A percentile compares a stretch with the other conserved stretches of the same genome.
Evolutionary conservation across 2,113 vertebrate genomes (phyloP).

Genomic region (Sapayoa aenigma): DNA sequence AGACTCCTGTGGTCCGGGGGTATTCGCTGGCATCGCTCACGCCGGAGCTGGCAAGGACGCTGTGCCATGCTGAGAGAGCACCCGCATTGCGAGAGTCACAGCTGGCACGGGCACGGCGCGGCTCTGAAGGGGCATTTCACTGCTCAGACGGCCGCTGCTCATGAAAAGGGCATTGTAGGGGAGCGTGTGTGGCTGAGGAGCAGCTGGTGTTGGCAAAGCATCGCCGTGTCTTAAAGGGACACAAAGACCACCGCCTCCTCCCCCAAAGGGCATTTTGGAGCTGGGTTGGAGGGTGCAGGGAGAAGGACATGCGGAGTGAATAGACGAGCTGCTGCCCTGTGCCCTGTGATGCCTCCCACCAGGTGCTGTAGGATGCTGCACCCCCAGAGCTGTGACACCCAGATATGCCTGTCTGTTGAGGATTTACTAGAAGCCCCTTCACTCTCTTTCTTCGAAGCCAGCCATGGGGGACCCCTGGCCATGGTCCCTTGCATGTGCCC

Average conservation of each 20-base stretch:
- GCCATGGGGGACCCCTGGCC: neutral
- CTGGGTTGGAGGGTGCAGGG: fast-evolving
- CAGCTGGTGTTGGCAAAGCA: constrained; percentile 57
- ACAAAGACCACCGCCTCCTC: neutral
- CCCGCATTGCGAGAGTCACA: constrained; percentile 43
- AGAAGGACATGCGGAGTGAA: neutral
- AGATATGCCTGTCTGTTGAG: neutral
- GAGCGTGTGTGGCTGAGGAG: constrained; percentile 48
- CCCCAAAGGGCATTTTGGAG: neutral
- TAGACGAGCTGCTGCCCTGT: neutral
- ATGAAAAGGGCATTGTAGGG: constrained; percentile 65
- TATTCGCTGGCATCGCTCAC: neutral
- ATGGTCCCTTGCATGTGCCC: neutral
- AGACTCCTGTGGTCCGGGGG: neutral
- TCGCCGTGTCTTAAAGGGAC: neutral
- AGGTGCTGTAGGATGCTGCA: neutral
- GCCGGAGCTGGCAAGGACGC: constrained; percentile 11
- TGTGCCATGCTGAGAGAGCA: constrained; percentile 66
- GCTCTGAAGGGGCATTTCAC: constrained; percentile 55
- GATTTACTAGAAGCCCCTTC: neutral
- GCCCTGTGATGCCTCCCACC: fast-evolving
- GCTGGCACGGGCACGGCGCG: constrained; percentile 41
- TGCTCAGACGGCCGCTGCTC: constrained; percentile 12
- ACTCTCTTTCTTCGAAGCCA: neutral
- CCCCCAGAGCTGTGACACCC: fast-evolving